phyloP scores from a whole-genome alignment of 1,140 invertebrate species.

The Paracyclopina nana region DNA sequence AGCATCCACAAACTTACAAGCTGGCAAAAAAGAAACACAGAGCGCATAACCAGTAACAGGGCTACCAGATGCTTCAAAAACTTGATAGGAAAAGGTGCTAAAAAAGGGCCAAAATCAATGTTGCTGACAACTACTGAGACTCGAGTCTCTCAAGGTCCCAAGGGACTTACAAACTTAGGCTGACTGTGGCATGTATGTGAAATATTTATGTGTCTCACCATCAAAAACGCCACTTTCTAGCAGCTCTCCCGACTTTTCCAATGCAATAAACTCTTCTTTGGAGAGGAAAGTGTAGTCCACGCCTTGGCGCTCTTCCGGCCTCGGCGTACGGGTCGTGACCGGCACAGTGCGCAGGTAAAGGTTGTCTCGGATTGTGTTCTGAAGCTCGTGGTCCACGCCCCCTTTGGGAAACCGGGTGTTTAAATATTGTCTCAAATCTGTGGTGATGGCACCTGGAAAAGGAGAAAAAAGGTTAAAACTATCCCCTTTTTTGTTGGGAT shows the following conservation, averaged over 20 bases:
- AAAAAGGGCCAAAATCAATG: no score
- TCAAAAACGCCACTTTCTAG: slow-evolving; percentile 44
- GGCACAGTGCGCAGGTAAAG: slow-evolving; percentile 45
- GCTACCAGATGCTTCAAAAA: no score
- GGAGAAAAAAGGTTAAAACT: slow-evolving; percentile 14
- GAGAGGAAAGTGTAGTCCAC: slow-evolving; percentile 43
- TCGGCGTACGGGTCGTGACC: slow-evolving; percentile 38
- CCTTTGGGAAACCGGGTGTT: slow-evolving; percentile 40
- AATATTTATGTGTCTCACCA: no score
- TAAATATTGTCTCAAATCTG: slow-evolving; percentile 39
- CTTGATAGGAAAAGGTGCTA: no score
- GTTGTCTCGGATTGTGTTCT: slow-evolving; percentile 46
- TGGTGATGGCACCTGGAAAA: slow-evolving; percentile 27
- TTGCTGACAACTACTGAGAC: no score
- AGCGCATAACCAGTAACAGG: no score
- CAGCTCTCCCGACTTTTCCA: slow-evolving; percentile 39
- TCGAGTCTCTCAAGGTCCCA: no score
- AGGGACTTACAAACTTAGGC: no score
- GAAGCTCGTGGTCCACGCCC: slow-evolving; percentile 42
- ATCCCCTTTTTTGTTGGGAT: no score
- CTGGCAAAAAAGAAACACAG: no score
- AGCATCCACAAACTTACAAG: no score
- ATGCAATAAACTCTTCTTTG: slow-evolving; percentile 36
- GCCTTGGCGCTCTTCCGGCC: slow-evolving; percentile 39
- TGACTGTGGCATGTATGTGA: no score